Percentiles rank a stretch among this genome's conserved stretches.
phyloP scores from a whole-genome alignment of 64 coral and sea anemone species.

The Pocillopora damicornis region DNA sequence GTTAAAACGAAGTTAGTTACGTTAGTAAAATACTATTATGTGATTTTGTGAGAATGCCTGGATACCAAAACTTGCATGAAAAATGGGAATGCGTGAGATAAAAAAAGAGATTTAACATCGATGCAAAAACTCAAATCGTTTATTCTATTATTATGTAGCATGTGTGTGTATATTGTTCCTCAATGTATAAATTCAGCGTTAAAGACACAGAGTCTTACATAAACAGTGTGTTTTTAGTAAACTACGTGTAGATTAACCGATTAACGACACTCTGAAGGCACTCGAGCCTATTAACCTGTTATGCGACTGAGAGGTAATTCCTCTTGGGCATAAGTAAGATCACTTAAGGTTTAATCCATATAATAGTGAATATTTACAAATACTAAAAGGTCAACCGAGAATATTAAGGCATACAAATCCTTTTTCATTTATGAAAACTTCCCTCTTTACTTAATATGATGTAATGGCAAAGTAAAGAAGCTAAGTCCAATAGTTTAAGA shows the following conservation, averaged over 20 bases:
- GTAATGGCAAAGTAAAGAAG: too few relatives aligned
- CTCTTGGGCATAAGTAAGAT: neutral
- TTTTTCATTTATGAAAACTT: too few relatives aligned
- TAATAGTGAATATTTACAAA: neutral
- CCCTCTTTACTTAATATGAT: too few relatives aligned
- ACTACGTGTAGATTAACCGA: neutral
- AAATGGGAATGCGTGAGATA: too few relatives aligned
- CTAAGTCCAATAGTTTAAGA: too few relatives aligned
- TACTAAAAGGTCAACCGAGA: too few relatives aligned
- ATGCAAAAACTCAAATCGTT: neutral
- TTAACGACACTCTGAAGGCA: neutral
- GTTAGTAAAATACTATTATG: neutral
- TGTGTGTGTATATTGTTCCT: slow-evolving; percentile 41
- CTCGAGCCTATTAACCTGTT: neutral
- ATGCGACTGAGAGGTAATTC: neutral
- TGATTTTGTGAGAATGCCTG: neutral
- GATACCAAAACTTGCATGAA: neutral
- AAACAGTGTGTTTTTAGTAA: slow-evolving; percentile 31
- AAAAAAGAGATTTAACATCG: neutral
- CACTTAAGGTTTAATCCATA: neutral
- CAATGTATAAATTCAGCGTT: slow-evolving; percentile 2
- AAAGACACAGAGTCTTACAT: neutral
- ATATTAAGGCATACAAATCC: too few relatives aligned
- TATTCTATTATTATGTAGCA: neutral
- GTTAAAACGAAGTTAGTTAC: neutral